Evolutionary conservation across 2,888 invertebrate genomes (phyloP), one percentile per base, ranked within the genome.

Genomic region (Dioctria linearis): DNA sequence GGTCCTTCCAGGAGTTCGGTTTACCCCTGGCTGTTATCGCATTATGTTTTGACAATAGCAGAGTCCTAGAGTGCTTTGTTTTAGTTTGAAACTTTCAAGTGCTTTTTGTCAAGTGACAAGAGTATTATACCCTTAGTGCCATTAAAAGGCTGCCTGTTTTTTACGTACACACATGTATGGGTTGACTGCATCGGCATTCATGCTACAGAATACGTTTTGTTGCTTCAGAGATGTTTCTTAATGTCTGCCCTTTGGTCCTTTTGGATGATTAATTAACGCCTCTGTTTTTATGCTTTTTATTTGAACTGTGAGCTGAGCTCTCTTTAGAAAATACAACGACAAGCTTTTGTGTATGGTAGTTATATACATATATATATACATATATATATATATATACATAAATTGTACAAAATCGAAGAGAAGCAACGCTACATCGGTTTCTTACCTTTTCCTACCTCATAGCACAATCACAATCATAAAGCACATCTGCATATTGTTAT

Each of bases 11-110:
- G 78, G 57, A 79, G 40, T 71, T 79, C 61, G 71, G 79, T 79
- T 79, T 80, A 80, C 80, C 73, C 80, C 73, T 80, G 71, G 73
- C 80, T 80, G 80, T 80, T 80, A 80, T 80, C 80, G 65, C 65
- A 80, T 80, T 80, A 73, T 80, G 73, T 80, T 80, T 73, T 80
- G 73, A 80, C 65, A 80, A 80, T 80, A 65, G 73, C 69, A 79
- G 25, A 69, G 54, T 69, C 69, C 67, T 79, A 57, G 67, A 80
- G 73, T 73, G 80, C 80, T 73, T 80, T 80, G 73, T 80, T 80
- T 73, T 73, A 80, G 73, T 80, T 80, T 80, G 49, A 75, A 80
- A 80, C 65, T 80, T 73, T 79, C 73, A 80, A 80, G 79, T 79
- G 71, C 73, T 80, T 80, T 80, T 80, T 80, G 71, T 79, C 67